Evolutionary conservation across 2,888 invertebrate genomes (phyloP), one percentile per base, ranked within the genome.

Genomic region (Gymnoscelis rufifasciata): DNA sequence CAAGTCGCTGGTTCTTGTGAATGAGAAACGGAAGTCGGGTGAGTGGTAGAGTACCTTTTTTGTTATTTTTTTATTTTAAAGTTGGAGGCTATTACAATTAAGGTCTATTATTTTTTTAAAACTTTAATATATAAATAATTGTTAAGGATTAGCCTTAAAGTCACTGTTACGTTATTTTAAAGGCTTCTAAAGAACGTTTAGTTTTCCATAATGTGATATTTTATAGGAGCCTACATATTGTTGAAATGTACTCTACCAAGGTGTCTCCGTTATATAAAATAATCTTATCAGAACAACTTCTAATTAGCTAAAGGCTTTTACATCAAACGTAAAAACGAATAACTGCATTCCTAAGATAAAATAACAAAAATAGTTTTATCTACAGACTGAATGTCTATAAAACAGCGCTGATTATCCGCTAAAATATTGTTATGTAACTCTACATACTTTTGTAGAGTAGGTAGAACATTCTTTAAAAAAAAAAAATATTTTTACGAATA

Each of bases 1-100:
- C 60, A 94, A 94, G 76, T 93, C 93, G 49, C 83, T 93, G 63
- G 93, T 93, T 19, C 89, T 93, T 43, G 90, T 92, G 54, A 91
- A 90, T 54, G 93, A 94, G 77, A 94, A 94, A 77, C 81, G 94
- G 71, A 94, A 94, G 86, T 94, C 94, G 78, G 94, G 94, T 94
- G 90, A 92, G 92, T 87, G 84, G 83, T 88, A 87, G 73, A 44
- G 83, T 87, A 84, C 77, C 62, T 51, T 29, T 55, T 53, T 54
- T 50, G 50, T 57, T 57, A 56, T 52, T 54, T 55, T 41, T 39
- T 14, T 41, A 8, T 55, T 36, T 27, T 38, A 38, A 26, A 12
- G 33, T 50, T 45, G 43, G n/a, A n/a, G n/a, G n/a, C n/a, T n/a
- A n/a, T n/a, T n/a, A n/a, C n/a, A n/a, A n/a, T n/a, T 4, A 23